Conservation (phyloP, 2,113 vertebrate species). For the Hucho hucho region DNA sequence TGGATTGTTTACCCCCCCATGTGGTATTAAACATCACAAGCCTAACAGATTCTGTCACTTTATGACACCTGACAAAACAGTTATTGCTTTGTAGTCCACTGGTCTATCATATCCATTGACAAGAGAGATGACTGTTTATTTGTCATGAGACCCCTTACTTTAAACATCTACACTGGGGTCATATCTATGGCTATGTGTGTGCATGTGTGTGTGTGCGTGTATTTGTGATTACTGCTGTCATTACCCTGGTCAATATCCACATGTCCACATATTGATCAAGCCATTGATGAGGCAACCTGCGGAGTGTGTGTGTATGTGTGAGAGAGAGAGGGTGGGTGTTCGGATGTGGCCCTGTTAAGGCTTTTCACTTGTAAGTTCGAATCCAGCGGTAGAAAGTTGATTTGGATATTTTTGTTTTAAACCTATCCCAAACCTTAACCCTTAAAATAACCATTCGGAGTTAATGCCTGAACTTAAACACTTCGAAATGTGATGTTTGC, state of each 20-base stretch:
- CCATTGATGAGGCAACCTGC: slow-evolving; percentile 56
- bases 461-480: no score
- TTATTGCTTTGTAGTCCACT: no score
- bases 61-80: no score
- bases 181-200: slow-evolving; percentile 6
- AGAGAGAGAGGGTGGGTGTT: slow-evolving; percentile 54
- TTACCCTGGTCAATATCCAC: slow-evolving; percentile 70
- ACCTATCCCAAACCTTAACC: no score
- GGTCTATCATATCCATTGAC: no score
- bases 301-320: slow-evolving; percentile 54
- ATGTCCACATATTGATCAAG: slow-evolving; percentile 67
- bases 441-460: no score
- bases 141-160: neutral
- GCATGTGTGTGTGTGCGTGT: neutral
- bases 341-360: slow-evolving; percentile 64
- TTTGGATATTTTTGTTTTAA: no score
- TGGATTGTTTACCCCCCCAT: slow-evolving; percentile 48
- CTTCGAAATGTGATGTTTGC: no score
- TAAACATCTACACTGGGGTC: slow-evolving; percentile 28
- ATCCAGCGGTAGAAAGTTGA: no score
- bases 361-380: slow-evolving; percentile 39
- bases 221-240: slow-evolving; percentile 58
- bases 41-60: no score
- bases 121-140: neutral
- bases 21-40: slow-evolving; percentile 48